A percentile compares a stretch with the other conserved stretches of the same genome.
These are phyloP conservation scores for Folsomia manolachei DNA, from an alignment of 2,888 invertebrate species.

Conservation along the genomic window DNA sequence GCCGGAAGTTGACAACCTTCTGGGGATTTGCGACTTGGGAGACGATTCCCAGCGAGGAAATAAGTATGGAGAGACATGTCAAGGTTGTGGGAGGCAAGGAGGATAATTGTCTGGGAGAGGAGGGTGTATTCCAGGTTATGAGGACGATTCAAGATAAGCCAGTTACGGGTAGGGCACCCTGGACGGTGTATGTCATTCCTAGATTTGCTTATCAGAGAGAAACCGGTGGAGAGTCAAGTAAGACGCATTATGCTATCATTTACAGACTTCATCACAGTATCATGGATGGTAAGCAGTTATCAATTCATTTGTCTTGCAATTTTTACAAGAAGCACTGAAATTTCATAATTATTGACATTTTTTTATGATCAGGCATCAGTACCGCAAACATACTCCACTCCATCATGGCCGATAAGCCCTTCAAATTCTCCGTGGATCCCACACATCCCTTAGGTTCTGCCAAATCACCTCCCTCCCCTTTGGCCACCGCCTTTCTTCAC, in stretches of 20 bases:
- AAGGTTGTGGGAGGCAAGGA: constrained; percentile 24
- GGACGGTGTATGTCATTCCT: constrained; percentile 45
- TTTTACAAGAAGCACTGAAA: too few relatives aligned
- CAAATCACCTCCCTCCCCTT: constrained; percentile 11
- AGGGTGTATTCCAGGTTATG: constrained; percentile 37
- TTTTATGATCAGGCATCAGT: too few relatives aligned
- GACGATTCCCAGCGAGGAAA: constrained; percentile 17
- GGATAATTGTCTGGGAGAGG: constrained; percentile 6
- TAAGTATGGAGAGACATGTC: constrained; percentile 33
- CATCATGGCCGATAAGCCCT: constrained; percentile 43
- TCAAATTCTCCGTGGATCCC: constrained; percentile 47
- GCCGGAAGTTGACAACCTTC: constrained; percentile 16
- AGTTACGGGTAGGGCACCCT: constrained; percentile 30
- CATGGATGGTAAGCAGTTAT: too few relatives aligned
- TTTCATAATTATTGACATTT: too few relatives aligned
- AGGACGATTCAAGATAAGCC: constrained; percentile 40
- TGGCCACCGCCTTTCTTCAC: constrained; percentile 25
- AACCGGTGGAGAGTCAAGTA: not conserved
- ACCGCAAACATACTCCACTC: constrained; percentile 43
- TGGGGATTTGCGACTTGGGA: constrained; percentile 47
- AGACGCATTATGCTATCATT: constrained; percentile 37
- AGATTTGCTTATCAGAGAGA: constrained; percentile 24
- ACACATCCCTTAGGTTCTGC: constrained; percentile 20
- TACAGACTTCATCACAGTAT: constrained; percentile 44
- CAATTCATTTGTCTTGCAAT: too few relatives aligned